Conservation (phyloP, 2,113 vertebrate species). For the Gymnobelideus leadbeateri region DNA sequence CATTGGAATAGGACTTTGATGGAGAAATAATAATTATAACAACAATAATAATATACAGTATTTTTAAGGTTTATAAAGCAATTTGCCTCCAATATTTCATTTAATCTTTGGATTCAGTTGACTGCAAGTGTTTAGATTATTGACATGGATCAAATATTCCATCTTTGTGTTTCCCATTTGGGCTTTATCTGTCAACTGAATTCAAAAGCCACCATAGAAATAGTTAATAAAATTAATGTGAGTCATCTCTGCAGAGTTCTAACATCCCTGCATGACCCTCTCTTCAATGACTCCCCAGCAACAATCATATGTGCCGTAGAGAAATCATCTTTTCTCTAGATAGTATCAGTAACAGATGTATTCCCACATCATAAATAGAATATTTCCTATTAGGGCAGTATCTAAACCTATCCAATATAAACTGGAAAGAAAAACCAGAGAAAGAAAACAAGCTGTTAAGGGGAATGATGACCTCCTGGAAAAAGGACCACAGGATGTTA, state of each 20-base stretch:
- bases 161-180: neutral
- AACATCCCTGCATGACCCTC: neutral
- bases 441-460: neutral
- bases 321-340: neutral
- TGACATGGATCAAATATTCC: neutral
- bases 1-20: neutral
- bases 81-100: neutral
- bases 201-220: neutral
- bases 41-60: neutral
- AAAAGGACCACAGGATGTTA: neutral
- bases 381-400: constrained; percentile 31
- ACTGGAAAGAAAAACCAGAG: neutral
- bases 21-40: neutral
- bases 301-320: neutral
- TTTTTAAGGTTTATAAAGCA: neutral
- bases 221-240: neutral
- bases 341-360: neutral
- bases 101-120: neutral
- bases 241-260: neutral
- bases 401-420: neutral
- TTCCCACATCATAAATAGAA: neutral
- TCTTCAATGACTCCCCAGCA: neutral
- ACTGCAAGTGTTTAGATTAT: neutral
- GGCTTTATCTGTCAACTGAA: neutral
- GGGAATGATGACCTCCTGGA: neutral